Conservation (phyloP, 2,797 vertebrate genomes). For the Serranus cabrilla region DNA sequence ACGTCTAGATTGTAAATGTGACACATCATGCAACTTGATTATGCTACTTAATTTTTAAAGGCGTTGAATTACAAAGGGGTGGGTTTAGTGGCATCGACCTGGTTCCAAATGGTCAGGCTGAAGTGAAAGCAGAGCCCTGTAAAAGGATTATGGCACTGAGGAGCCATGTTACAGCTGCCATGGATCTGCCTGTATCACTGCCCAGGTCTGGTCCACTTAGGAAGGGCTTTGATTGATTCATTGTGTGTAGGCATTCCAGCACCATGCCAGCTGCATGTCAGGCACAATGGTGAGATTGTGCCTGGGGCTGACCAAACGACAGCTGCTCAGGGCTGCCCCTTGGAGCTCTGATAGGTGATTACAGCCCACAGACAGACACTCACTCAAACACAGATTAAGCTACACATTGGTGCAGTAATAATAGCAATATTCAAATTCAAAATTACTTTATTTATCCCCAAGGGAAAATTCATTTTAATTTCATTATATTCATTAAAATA, state of each 20-base stretch:
- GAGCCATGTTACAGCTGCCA: conserved; percentile 73
- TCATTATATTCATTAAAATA: too few relatives aligned
- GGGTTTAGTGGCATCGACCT: conserved; percentile 38
- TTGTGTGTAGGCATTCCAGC: conserved; percentile 71
- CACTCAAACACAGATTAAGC: conserved; percentile 9
- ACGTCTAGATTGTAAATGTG: conserved; percentile 44
- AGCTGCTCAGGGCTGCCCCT: conserved; percentile 75
- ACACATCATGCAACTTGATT: conserved; percentile 33
- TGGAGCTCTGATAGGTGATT: conserved; percentile 44
- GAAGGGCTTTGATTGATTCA: conserved; percentile 76
- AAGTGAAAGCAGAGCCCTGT: conserved; percentile 63
- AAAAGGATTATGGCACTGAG: conserved; percentile 59
- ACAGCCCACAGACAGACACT: conserved; percentile 28
- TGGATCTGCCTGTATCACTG: conserved; percentile 57
- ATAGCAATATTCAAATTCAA: too few relatives aligned
- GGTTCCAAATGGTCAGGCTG: conserved; percentile 35
- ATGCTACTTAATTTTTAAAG: conserved; percentile 35
- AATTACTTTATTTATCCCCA: too few relatives aligned
- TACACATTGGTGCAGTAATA: not conserved
- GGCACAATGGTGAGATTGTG: conserved; percentile 84
- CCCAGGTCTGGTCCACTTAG: conserved; percentile 66
- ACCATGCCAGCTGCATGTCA: conserved; percentile 78
- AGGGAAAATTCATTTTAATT: too few relatives aligned
- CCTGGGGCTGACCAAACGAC: conserved; percentile 63
- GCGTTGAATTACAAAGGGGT: conserved; percentile 52